These are phyloP conservation scores for Peromyscus leucopus DNA, from an alignment of 2,113 vertebrate genomes.

Conservation along the genomic window DNA sequence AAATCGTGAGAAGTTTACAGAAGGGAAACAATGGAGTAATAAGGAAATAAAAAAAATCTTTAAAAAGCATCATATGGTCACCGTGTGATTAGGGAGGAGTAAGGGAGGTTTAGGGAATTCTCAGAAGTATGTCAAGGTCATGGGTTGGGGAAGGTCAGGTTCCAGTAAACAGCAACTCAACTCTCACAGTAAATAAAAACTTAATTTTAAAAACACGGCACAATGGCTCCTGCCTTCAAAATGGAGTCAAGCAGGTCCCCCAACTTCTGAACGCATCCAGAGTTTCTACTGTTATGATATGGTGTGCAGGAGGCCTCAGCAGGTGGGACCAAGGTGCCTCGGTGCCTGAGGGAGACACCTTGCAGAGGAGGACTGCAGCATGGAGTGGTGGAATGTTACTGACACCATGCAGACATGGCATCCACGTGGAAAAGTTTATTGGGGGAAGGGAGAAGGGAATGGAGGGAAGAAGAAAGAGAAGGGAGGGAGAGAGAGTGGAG, in stretches of 20 bases:
- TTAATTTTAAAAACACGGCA: neutral
- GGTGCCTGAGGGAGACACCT: too few relatives aligned
- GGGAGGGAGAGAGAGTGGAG: too few relatives aligned
- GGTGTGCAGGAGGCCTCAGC: too few relatives aligned
- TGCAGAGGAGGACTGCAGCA: too few relatives aligned
- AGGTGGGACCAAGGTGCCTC: too few relatives aligned
- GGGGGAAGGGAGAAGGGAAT: too few relatives aligned
- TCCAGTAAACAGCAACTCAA: neutral
- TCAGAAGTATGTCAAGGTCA: neutral
- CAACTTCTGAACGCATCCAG: neutral
- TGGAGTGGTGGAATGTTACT: too few relatives aligned
- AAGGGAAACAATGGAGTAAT: neutral
- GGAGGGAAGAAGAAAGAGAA: too few relatives aligned
- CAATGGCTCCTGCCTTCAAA: neutral
- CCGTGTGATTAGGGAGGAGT: neutral
- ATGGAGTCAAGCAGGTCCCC: neutral
- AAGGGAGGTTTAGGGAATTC: neutral
- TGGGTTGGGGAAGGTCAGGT: neutral
- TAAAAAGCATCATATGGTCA: neutral
- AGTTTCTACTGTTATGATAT: neutral
- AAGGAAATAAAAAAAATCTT: neutral
- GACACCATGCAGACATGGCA: too few relatives aligned
- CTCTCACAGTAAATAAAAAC: neutral
- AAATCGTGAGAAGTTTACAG: neutral
- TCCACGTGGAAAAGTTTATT: too few relatives aligned